Evolutionary conservation across 35 echinoderm and acorn worm genomes (phyloP).

Genomic region (Ophioderma brevispina): DNA sequence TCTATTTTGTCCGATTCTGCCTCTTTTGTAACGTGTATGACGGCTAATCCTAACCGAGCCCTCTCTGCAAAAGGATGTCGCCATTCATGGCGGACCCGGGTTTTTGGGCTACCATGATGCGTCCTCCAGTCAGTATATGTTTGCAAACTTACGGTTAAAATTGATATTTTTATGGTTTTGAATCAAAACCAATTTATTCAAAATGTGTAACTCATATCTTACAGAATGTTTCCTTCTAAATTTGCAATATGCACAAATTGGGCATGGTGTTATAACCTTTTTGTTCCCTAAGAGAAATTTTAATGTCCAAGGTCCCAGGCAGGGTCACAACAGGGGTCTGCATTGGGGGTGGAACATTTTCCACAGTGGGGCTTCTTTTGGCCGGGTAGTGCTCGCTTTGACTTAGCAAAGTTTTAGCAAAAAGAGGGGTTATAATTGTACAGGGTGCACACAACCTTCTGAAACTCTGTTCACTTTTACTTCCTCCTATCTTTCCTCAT

Average conservation of each 20-base stretch:
- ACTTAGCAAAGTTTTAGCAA: too few species aligned
- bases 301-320: too few species aligned
- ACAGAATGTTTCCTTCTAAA: not conserved
- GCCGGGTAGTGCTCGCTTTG: too few species aligned
- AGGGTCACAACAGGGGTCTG: too few species aligned
- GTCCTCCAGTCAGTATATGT: constrained; percentile 96
- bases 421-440: too few species aligned
- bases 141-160: not conserved
- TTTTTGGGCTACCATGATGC: constrained; percentile 88
- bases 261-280: not conserved
- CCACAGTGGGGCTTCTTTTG: too few species aligned
- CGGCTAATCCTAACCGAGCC: constrained; percentile 82
- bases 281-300: not conserved
- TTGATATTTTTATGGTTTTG: not conserved
- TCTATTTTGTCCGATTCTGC: constrained; percentile 85
- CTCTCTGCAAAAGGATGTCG: constrained; percentile 93
- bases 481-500: too few species aligned
- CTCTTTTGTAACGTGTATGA: constrained; percentile 95
- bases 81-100: constrained; percentile 83
- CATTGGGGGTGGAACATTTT: too few species aligned
- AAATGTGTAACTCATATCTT: not conserved
- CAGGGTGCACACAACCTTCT: too few species aligned
- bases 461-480: too few species aligned
- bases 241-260: not conserved
- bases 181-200: not conserved